A percentile compares a stretch with the other conserved stretches of the same genome.
phyloP scores from a whole-genome alignment of 2,113 vertebrate genomes.

The Chloropsis hardwickii region DNA sequence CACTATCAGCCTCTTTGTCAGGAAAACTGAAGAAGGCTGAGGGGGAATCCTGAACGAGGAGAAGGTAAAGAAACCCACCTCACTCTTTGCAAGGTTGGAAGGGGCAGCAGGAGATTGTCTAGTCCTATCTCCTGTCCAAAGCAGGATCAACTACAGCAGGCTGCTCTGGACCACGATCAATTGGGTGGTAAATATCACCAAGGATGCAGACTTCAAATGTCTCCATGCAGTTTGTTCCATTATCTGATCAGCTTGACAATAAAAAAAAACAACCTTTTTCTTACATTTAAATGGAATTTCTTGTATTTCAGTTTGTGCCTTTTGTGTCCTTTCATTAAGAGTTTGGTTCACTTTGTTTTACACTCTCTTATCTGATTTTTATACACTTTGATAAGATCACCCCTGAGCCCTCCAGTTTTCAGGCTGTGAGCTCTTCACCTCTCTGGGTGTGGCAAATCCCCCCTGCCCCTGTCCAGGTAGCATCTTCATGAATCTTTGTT shows the following conservation, averaged over 20 bases:
- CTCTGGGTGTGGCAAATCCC: background rate
- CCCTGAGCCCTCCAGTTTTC: background rate
- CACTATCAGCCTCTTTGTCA: background rate
- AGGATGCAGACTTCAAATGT: background rate
- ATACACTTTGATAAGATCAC: background rate
- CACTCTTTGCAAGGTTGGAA: background rate
- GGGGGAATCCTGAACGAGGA: background rate
- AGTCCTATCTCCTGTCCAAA: background rate
- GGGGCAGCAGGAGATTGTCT: background rate
- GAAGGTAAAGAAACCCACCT: background rate
- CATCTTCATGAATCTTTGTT: background rate
- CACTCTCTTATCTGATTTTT: background rate
- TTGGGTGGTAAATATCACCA: background rate
- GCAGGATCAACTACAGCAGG: background rate
- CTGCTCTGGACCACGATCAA: background rate
- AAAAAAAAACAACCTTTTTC: background rate
- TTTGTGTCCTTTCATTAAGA: background rate
- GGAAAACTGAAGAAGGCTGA: background rate
- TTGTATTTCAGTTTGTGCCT: background rate
- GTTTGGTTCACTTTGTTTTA: background rate
- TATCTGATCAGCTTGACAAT: background rate
- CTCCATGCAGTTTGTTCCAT: background rate
- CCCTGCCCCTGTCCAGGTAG: too few relatives aligned
- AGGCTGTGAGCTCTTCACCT: background rate
- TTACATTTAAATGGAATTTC: rapidly evolving